Percentiles rank a stretch among this genome's conserved stretches.
Conservation (phyloP, 2,888 invertebrate species). For the Hypolimnas misippus region DNA sequence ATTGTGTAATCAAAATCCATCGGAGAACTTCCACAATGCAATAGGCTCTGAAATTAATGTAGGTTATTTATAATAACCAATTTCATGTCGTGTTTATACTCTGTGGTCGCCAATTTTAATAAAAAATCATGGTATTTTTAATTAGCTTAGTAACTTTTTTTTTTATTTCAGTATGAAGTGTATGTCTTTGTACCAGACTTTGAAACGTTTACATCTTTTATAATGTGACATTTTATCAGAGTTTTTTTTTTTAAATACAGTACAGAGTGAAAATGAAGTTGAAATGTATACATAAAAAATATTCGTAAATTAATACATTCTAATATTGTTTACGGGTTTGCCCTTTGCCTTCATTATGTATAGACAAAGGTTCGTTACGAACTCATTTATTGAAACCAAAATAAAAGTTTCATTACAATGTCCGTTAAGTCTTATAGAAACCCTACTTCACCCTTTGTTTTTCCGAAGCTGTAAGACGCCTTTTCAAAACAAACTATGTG, state of each 20-base stretch:
- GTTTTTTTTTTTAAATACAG: too few species aligned
- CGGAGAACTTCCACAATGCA: slow-evolving; percentile 12
- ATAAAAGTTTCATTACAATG: slow-evolving; percentile 1
- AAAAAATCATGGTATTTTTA: not conserved
- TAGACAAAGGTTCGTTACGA: not conserved
- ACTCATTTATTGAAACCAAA: not conserved
- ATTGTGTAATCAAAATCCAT: slow-evolving; percentile 38
- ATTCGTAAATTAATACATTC: too few species aligned
- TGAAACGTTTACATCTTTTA: not conserved
- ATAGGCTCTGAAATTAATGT: slow-evolving; percentile 16
- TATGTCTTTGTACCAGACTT: not conserved
- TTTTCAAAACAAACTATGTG: slow-evolving; percentile 48
- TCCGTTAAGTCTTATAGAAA: slow-evolving; percentile 26
- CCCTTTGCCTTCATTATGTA: not conserved
- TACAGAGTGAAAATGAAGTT: too few species aligned
- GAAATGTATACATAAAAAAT: too few species aligned
- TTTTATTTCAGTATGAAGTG: not conserved
- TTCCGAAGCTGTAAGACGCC: slow-evolving; percentile 26
- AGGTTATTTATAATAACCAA: slow-evolving; percentile 1
- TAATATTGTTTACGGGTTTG: too few species aligned
- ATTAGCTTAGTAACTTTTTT: not conserved
- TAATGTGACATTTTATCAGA: too few species aligned
- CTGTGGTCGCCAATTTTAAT: not conserved
- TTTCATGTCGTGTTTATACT: not conserved
- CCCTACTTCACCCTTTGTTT: slow-evolving; percentile 38